A percentile compares a stretch with the other conserved stretches of the same genome.
phyloP scores from a whole-genome alignment of 2,888 invertebrate genomes.

The Hirtodrosophila cameraria region DNA sequence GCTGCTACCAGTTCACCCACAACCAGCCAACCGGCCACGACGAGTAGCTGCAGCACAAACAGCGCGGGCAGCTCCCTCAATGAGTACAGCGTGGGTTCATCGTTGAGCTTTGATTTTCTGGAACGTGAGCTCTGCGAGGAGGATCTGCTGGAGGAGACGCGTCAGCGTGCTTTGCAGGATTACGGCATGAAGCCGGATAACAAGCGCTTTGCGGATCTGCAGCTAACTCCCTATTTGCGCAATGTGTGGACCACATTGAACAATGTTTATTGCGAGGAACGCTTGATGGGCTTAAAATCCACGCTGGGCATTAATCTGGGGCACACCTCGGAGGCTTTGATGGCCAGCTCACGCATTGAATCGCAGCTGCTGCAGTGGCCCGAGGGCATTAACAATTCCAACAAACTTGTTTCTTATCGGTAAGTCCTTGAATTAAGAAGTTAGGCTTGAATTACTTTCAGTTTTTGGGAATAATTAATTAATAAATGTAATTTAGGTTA shows the following conservation, averaged over 20 bases:
- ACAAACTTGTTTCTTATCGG: constrained; percentile 80
- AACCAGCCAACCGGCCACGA: constrained; percentile 38
- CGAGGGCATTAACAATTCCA: constrained; percentile 82
- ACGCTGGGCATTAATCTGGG: constrained; percentile 82
- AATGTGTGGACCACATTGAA: constrained; percentile 89
- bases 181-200: constrained; percentile 92
- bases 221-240: constrained; percentile 90
- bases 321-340: constrained; percentile 78
- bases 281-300: constrained; percentile 85
- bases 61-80: constrained; percentile 49
- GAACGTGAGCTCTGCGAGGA: constrained; percentile 73
- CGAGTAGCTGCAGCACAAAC: constrained; percentile 57
- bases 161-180: constrained; percentile 87
- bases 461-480: too few species aligned
- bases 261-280: constrained; percentile 86
- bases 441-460: too few species aligned
- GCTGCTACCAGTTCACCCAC: constrained; percentile 54
- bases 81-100: constrained; percentile 60
- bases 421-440: constrained; percentile 35
- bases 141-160: constrained; percentile 85
- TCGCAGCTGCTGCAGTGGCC: constrained; percentile 82
- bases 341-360: constrained; percentile 80
- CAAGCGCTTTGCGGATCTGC: constrained; percentile 91
- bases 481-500: too few species aligned
- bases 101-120: constrained; percentile 68